Base-by-base conservation (phyloP, 2,113 vertebrate species). In the Clinocottus analis region DNA sequence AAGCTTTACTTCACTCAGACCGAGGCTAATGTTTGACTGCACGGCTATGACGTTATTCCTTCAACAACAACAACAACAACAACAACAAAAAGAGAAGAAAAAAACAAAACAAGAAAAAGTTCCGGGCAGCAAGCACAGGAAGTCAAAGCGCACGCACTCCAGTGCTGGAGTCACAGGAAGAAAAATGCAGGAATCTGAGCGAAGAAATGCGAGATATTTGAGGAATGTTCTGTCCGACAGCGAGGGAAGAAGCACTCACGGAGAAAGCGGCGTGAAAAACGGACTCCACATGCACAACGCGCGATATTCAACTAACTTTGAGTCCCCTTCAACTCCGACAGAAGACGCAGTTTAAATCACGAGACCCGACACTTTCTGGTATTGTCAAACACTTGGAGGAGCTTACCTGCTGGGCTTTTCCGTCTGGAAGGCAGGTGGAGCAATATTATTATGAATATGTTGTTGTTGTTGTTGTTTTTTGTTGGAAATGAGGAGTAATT, bases 151-250 rank as follows among this genome's bases (percentile, higher is more conserved):
- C 75, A 14, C 79, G 19, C 75, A 9, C 69, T 35, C 49, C 82
- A 43, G 71, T 41, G 21, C 51, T 27, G 33, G 31, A 65, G 86
- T 69, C 76, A 73, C 41, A 73, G 70, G 60, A 1, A 23, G 43
- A 27, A 58, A 90, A 92, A 90, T 80, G 82, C 77, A n/a, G 85
- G 84, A 92, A 92, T 92, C 84, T 61, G 33, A 47, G 65, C 61
- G 23, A 47, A 91, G 86, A 92, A 90, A 94, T 92, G 90, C 55
- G 75, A 91, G 53, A 91, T 84, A 94, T 92, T 82, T 88, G 39
- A 90, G 87, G 89, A 90, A 93, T 93, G 82, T 82, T 63, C n/a
- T 61, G 55, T 41, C 74, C 45, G 66, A 53, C 78, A 43, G 85
- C 25, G 53, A 83, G 59, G 2, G 77, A 43, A 33, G 75, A 63